Evolutionary conservation across 2,888 invertebrate genomes (phyloP), one percentile per base, ranked within the genome.

Genomic region (Macaria notata): DNA sequence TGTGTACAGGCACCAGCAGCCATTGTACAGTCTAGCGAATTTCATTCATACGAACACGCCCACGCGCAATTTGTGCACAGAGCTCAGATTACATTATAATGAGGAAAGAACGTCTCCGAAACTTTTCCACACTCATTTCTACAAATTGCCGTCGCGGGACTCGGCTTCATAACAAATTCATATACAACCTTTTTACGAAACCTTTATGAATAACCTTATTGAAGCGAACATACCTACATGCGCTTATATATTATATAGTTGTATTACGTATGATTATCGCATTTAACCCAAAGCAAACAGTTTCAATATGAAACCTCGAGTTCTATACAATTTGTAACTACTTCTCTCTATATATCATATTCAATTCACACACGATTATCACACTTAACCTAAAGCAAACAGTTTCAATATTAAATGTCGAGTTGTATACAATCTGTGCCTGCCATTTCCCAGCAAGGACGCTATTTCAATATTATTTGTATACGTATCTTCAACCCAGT

Each of bases 1-100:
- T 68, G 65, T 59, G 65, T 67, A 72, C 72, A 75, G 73, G 73
- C 73, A 66, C 66, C 64, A 62, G 64, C 70, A 64, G 55, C 64
- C 65, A 69, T 67, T 75, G 69, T 76, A 66, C 60, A 62, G 64
- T 66, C 65, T 42, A 59, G 65, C 78, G 69, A 85, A 84, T 78
- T 83, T 84, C 83, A 84, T 87, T 86, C 82, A 84, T 80, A 73
- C 74, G 70, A 19, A 69, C 73, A 76, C 78, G 66, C 86, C 87
- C 82, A 87, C 88, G 75, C 74, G 73, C 83, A 86, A 83, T 87
- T 83, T 80, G 72, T 66, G 68, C 69, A 71, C 71, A 71, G 68
- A 72, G 73, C 80, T 76, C 78, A 66, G 79, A 79, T 83, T 81
- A 83, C 79, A 67, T 61, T 72, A 73, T 83, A 84, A 84, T 81